phyloP scores from a whole-genome alignment of 2,888 invertebrate species.

The Chymomyza procnemis region DNA sequence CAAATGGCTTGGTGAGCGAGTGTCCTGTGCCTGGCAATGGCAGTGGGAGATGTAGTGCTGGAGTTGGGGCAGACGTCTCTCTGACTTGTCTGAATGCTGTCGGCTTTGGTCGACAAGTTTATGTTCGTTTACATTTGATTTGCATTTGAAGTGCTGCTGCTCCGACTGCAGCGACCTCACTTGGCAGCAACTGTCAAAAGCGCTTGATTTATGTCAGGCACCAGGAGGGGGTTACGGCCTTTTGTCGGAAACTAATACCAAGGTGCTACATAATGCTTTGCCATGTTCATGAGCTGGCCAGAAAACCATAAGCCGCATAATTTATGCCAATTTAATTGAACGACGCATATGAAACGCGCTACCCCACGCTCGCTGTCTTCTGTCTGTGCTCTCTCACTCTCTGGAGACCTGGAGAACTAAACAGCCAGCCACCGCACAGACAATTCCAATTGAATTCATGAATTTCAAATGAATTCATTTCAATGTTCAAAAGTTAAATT shows the following conservation, averaged over 20 bases:
- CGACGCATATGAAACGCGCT: conserved; percentile 36
- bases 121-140: conserved; percentile 51
- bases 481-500: conserved; percentile 52
- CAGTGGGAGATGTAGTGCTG: conserved; percentile 8
- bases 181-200: conserved; percentile 49
- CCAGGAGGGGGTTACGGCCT: background rate
- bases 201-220: conserved; percentile 54
- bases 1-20: background rate
- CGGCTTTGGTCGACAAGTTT: conserved; percentile 41
- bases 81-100: conserved; percentile 1
- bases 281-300: conserved; percentile 26
- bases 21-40: conserved; percentile 13
- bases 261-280: background rate
- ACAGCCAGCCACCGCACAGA: conserved; percentile 22
- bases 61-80: background rate
- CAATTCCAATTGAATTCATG: conserved; percentile 60
- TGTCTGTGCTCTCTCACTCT: conserved; percentile 14
- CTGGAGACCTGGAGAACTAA: conserved; percentile 20
- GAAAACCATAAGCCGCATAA: conserved; percentile 49
- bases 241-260: background rate
- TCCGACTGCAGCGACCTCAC: conserved; percentile 13
- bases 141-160: conserved; percentile 51
- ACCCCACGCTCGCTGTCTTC: too few relatives aligned
- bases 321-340: conserved; percentile 73
- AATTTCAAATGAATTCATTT: conserved; percentile 65